phyloP scores from a whole-genome alignment of 2,888 invertebrate species.

The Drosophila mayaguana region DNA sequence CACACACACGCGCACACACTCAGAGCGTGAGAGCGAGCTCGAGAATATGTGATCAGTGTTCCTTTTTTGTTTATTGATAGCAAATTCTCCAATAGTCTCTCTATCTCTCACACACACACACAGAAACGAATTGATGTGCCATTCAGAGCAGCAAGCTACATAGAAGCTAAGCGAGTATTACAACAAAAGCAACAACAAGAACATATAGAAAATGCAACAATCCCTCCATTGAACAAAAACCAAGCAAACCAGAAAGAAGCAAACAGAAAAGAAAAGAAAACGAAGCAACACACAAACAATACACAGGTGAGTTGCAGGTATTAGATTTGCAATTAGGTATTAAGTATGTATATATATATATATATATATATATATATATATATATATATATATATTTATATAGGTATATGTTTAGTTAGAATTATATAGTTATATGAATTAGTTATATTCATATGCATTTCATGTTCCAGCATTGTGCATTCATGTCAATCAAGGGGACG shows the following conservation, averaged over 20 bases:
- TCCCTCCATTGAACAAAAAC: slow-evolving; percentile 77
- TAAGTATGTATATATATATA: neutral
- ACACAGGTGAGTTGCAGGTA: slow-evolving; percentile 48
- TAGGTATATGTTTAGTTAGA: neutral
- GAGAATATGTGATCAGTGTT: slow-evolving; percentile 48
- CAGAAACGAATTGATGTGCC: slow-evolving; percentile 67
- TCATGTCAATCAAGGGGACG: neutral
- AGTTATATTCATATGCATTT: no score
- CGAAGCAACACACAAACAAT: slow-evolving; percentile 23
- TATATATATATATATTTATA: no score
- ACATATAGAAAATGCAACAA: slow-evolving; percentile 66
- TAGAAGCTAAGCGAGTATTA: slow-evolving; percentile 82
- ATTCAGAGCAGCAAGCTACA: slow-evolving; percentile 64
- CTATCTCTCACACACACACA: slow-evolving; percentile 7
- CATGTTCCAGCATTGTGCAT: no score
- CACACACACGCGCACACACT: slow-evolving; percentile 9
- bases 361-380: no score
- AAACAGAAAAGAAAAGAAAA: slow-evolving; percentile 25
- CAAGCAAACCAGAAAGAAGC: neutral
- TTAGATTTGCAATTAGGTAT: neutral
- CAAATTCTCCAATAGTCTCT: slow-evolving; percentile 33
- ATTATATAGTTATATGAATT: neutral
- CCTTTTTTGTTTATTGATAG: slow-evolving; percentile 30
- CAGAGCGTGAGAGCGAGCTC: slow-evolving; percentile 25
- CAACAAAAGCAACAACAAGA: slow-evolving; percentile 37